phyloP scores from a whole-genome alignment of 2,797 vertebrate species.

The Balearica regulorum region DNA sequence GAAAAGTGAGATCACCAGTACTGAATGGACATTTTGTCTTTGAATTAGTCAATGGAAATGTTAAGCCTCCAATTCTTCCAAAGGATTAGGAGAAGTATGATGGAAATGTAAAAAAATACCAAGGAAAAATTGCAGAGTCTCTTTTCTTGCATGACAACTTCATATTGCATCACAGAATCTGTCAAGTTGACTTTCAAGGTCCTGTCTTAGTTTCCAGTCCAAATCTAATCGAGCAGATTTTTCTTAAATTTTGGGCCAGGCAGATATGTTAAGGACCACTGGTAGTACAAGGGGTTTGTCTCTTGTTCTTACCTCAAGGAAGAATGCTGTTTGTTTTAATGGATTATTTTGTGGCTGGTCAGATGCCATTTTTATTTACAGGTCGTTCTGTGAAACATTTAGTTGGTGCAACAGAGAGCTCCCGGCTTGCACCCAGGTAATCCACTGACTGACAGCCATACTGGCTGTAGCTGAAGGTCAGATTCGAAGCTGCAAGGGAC shows the following conservation, averaged over 20 bases:
- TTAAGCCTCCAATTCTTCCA: background rate
- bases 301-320: background rate
- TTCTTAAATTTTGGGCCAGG: background rate
- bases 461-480: background rate
- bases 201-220: background rate
- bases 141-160: background rate
- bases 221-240: background rate
- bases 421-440: background rate
- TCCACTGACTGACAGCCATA: background rate
- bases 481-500: rapidly evolving
- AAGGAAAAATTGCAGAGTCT: background rate
- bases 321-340: background rate
- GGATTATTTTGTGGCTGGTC: background rate
- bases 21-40: background rate
- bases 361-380: background rate
- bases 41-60: background rate
- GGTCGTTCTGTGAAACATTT: background rate
- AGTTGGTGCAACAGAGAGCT: background rate
- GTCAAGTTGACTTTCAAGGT: background rate
- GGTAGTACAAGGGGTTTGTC: background rate
- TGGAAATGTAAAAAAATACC: background rate
- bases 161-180: background rate
- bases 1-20: background rate
- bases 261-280: background rate
- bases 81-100: background rate